phyloP scores from a whole-genome alignment of 2,113 vertebrate genomes.

The Collichthys lucidus region DNA sequence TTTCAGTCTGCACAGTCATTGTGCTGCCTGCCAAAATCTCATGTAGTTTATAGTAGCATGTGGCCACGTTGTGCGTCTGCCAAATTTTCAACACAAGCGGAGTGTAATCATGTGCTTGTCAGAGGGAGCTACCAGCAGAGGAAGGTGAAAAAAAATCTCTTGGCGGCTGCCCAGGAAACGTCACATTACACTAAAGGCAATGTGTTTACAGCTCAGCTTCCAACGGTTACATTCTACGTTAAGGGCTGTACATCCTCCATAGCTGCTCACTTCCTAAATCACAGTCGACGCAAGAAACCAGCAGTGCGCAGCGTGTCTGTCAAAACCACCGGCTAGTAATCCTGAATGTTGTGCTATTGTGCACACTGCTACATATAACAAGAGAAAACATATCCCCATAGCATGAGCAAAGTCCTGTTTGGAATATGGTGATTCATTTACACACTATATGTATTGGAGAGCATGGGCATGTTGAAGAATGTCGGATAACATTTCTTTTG shows the following conservation, averaged over 20 bases:
- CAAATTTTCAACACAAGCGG: slow-evolving; percentile 67
- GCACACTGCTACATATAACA: neutral
- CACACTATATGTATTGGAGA: neutral
- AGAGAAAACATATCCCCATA: neutral
- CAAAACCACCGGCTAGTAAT: slow-evolving; percentile 3
- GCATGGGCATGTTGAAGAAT: neutral
- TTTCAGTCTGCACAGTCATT: slow-evolving; percentile 42
- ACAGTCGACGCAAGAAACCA: slow-evolving; percentile 27
- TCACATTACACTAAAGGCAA: slow-evolving; percentile 70
- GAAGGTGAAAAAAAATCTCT: slow-evolving; percentile 30
- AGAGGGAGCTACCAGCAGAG: slow-evolving; percentile 39
- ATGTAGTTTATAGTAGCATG: slow-evolving; percentile 68
- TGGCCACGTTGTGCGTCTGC: slow-evolving; percentile 60
- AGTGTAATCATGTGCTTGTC: slow-evolving; percentile 60
- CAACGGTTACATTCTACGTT: slow-evolving; percentile 49
- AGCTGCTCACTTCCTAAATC: slow-evolving; percentile 42
- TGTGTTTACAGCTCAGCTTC: slow-evolving; percentile 66
- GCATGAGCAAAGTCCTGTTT: slow-evolving; percentile 31
- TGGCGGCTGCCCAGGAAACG: slow-evolving; percentile 71
- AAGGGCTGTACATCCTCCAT: slow-evolving; percentile 7
- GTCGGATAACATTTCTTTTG: neutral
- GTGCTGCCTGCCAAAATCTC: slow-evolving; percentile 65
- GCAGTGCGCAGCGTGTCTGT: slow-evolving; percentile 10
- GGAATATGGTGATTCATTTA: slow-evolving; percentile 34
- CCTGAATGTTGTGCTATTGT: neutral